phyloP scores from a whole-genome alignment of 1,140 invertebrate species.

The Oryctes rhinoceros region DNA sequence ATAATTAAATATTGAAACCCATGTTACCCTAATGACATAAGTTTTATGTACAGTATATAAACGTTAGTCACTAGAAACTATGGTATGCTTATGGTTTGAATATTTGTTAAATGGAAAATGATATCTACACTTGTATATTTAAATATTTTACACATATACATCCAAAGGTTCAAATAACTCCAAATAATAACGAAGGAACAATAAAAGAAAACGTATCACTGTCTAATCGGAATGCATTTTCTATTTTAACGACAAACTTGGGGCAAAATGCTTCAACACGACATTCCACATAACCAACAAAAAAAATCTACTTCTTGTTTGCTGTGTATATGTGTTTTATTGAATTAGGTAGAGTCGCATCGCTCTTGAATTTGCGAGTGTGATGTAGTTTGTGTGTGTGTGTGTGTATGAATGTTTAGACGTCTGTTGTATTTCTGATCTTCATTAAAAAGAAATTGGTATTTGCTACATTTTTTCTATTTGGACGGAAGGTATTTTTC shows the following conservation, averaged over 20 bases:
- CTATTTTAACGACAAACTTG: constrained; percentile 33
- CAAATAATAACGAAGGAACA: constrained; percentile 10
- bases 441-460: not conserved
- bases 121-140: not conserved
- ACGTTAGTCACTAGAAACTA: constrained; percentile 4
- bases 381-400: constrained; percentile 5
- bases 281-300: constrained; percentile 37
- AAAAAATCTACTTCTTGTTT: constrained; percentile 37
- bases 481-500: not conserved
- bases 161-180: not conserved
- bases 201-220: constrained; percentile 15
- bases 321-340: constrained; percentile 36
- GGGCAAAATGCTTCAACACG: constrained; percentile 35
- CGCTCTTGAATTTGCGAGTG: constrained; percentile 25
- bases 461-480: not conserved
- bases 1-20: not conserved
- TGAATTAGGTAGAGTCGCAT: constrained; percentile 37
- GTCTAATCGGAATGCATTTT: constrained; percentile 25
- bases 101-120: not conserved
- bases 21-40: not conserved
- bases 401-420: not conserved
- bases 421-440: not conserved
- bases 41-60: not conserved
- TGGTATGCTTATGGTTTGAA: constrained; percentile 20
- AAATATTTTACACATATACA: not conserved